A percentile compares a stretch with the other conserved stretches of the same genome.
Evolutionary conservation across 1,140 invertebrate genomes (phyloP).

Genomic region (Piezodorus guildinii): DNA sequence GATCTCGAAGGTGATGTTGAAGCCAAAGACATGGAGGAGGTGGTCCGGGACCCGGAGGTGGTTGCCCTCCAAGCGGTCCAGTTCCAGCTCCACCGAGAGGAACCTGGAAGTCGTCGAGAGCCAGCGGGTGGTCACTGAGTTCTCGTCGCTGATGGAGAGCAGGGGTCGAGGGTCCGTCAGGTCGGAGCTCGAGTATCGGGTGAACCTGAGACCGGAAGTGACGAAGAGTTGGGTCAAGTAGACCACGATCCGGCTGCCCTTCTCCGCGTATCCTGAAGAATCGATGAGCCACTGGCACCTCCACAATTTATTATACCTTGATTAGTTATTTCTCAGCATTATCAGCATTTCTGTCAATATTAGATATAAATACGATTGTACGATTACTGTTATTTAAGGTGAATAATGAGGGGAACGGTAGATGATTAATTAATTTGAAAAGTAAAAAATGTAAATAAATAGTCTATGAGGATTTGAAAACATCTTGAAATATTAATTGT

Average conservation of each 20-base stretch:
- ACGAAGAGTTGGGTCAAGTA: slow-evolving; percentile 81
- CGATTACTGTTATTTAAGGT: no score
- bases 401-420: no score
- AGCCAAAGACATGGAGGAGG: slow-evolving; percentile 74
- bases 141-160: slow-evolving; percentile 31
- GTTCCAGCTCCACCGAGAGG: slow-evolving; percentile 62
- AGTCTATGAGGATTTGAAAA: no score
- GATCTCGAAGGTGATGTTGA: slow-evolving; percentile 85
- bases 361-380: no score
- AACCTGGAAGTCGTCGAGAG: slow-evolving; percentile 57
- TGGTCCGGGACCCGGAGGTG: slow-evolving; percentile 70
- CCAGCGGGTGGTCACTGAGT: slow-evolving; percentile 53
- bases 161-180: slow-evolving; percentile 14
- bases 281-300: slow-evolving; percentile 74
- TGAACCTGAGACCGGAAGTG: slow-evolving; percentile 67
- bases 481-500: no score
- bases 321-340: no score
- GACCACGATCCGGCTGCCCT: slow-evolving; percentile 52
- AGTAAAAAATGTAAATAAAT: no score
- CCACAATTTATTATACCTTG: no score
- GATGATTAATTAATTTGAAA: no score
- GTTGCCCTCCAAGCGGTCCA: slow-evolving; percentile 62
- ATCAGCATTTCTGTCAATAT: no score
- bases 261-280: slow-evolving; percentile 40
- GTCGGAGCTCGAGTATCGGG: slow-evolving; percentile 37